A percentile compares a stretch with the other conserved stretches of the same genome.
phyloP scores from a whole-genome alignment of 2,888 invertebrate genomes.

The Cephus pulcher region DNA sequence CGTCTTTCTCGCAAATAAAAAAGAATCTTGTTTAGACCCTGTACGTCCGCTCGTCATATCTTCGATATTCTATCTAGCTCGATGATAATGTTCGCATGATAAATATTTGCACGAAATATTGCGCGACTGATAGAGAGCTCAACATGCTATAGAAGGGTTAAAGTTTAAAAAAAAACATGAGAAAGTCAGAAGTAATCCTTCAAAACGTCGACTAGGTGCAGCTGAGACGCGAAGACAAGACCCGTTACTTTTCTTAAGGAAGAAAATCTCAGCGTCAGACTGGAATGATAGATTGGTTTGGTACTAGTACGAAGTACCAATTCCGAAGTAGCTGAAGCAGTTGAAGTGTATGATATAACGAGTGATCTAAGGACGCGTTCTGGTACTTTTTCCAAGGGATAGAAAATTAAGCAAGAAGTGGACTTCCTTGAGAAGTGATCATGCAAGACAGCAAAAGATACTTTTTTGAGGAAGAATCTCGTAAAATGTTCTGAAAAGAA shows the following conservation, averaged over 20 bases:
- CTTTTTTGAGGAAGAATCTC: slow-evolving; percentile 24
- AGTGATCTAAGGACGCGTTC: not conserved
- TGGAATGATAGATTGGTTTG: not conserved
- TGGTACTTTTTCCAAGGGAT: not conserved
- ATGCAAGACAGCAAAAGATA: not conserved
- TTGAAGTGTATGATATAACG: not conserved
- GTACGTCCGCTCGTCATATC: not conserved
- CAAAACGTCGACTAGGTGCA: not conserved
- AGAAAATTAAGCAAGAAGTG: not conserved
- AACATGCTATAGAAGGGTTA: not conserved
- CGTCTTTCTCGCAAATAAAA: not conserved
- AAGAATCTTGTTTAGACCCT: not conserved
- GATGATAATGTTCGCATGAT: not conserved
- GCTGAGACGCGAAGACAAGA: not conserved
- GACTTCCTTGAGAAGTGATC: not conserved
- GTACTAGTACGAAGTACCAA: not conserved
- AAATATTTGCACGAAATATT: not conserved
- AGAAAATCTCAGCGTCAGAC: not conserved
- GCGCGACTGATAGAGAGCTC: not conserved
- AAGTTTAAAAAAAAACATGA: not conserved
- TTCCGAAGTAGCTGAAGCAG: not conserved
- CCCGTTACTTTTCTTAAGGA: not conserved
- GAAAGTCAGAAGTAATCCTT: not conserved
- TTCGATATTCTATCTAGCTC: not conserved
- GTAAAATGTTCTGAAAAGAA: slow-evolving; percentile 49